Conservation (phyloP, 2,113 vertebrate genomes). For the Oncorhynchus masou region DNA sequence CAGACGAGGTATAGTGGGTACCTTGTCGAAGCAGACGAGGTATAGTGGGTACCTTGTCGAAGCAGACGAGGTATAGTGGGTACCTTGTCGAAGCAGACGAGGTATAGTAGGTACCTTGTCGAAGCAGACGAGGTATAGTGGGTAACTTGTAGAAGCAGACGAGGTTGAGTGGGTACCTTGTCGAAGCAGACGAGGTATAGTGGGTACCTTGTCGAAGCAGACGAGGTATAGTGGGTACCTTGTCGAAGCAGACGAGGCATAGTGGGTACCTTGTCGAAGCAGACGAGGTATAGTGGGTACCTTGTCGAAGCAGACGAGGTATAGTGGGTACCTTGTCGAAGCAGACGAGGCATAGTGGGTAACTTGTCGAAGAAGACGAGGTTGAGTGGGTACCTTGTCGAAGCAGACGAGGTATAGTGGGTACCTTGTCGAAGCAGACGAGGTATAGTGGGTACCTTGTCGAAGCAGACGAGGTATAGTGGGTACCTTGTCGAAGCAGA, state of each 20-base stretch:
- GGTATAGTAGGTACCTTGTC: conserved; percentile 82
- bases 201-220: no score
- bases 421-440: no score
- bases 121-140: conserved; percentile 94
- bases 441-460: no score
- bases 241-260: not conserved
- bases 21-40: no score
- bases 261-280: not conserved
- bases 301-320: not conserved
- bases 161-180: no score
- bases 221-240: no score
- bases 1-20: not conserved
- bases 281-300: conserved; percentile 34
- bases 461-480: not conserved
- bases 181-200: no score
- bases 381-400: no score
- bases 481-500: not conserved
- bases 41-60: not conserved
- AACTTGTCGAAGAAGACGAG: no score
- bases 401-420: no score
- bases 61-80: not conserved
- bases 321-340: conserved; percentile 88
- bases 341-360: conserved; percentile 93
- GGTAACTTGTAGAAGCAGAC: no score
- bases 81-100: conserved; percentile 37